phyloP scores from a whole-genome alignment of 2,113 vertebrate genomes.

The Hydropotes inermis region DNA sequence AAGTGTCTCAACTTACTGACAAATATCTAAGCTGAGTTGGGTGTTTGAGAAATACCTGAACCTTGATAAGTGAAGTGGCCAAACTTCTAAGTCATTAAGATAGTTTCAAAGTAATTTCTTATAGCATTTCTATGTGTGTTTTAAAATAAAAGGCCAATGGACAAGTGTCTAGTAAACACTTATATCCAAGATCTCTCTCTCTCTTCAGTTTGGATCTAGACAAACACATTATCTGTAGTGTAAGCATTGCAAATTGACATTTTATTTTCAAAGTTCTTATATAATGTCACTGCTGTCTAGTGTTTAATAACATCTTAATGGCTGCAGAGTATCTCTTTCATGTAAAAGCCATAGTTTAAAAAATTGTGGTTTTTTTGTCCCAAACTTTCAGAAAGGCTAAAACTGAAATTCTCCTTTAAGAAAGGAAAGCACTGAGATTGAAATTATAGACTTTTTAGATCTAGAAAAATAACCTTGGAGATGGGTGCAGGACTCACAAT shows the following conservation, averaged over 20 bases:
- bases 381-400: background rate
- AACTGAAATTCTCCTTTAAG: background rate
- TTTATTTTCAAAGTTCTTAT: background rate
- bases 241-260: background rate
- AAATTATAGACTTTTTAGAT: background rate
- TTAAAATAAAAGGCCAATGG: background rate
- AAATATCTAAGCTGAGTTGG: background rate
- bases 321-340: background rate
- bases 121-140: background rate
- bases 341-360: background rate
- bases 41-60: background rate
- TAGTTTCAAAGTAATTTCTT: background rate
- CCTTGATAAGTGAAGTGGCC: background rate
- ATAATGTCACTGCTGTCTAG: background rate
- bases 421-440: background rate
- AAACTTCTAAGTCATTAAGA: background rate
- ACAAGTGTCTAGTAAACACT: background rate
- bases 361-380: background rate
- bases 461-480: background rate
- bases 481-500: background rate
- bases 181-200: background rate
- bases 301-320: background rate
- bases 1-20: background rate
- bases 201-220: background rate
- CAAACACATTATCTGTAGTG: background rate